These are phyloP conservation scores for Diabrotica undecimpunctata DNA, from an alignment of 1,140 invertebrate species.

Conservation along the genomic window DNA sequence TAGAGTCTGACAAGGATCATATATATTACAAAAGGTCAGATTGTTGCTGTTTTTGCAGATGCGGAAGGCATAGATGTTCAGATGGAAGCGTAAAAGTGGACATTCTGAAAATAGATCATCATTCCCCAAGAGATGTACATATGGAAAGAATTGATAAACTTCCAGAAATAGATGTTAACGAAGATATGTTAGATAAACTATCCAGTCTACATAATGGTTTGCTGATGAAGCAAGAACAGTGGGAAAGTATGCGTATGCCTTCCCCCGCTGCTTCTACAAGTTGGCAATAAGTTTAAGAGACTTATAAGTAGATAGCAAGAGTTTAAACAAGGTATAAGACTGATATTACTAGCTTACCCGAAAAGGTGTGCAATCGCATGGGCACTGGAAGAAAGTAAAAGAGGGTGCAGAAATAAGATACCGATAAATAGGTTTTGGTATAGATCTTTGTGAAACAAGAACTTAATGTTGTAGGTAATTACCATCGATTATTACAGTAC, in stretches of 20 bases:
- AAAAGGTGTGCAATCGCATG: too few relatives aligned
- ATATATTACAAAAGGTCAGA: constrained; percentile 36
- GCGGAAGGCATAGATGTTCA: constrained; percentile 21
- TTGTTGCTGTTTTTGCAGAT: constrained; percentile 42
- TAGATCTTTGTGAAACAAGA: too few relatives aligned
- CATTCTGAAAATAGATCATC: constrained; percentile 42
- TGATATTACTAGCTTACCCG: too few relatives aligned
- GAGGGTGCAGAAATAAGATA: too few relatives aligned
- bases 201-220: constrained; percentile 36
- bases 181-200: constrained; percentile 32
- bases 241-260: constrained; percentile 49
- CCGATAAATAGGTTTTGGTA: too few relatives aligned
- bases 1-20: constrained; percentile 42
- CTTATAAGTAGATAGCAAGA: too few relatives aligned
- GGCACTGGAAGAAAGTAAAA: too few relatives aligned
- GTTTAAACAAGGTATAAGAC: too few relatives aligned
- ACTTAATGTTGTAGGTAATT: too few relatives aligned
- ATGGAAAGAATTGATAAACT: constrained; percentile 19
- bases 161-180: constrained; percentile 19
- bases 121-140: constrained; percentile 29
- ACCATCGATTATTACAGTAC: too few relatives aligned
- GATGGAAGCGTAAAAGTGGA: constrained; percentile 34
- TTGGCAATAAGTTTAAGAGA: neutral
- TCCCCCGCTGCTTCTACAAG: neutral
- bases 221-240: constrained; percentile 39